These are phyloP conservation scores for Ceratothoa steindachneri DNA, from an alignment of 2,888 invertebrate genomes.

Conservation along the genomic window DNA sequence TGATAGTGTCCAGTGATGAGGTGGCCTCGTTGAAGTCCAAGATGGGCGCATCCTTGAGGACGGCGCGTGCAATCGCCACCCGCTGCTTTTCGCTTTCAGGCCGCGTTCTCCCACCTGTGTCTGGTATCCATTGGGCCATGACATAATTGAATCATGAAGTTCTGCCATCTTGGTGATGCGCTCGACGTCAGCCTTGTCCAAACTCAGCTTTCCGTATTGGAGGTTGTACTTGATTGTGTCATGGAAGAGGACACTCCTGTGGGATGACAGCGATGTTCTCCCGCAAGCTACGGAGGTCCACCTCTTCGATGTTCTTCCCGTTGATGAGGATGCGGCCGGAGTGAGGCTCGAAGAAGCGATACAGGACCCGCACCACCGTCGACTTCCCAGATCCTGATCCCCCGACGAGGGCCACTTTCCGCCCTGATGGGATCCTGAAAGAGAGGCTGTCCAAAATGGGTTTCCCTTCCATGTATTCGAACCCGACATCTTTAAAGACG, in stretches of 20 bases:
- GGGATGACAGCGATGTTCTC: constrained; percentile 87
- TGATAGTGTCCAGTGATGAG: constrained; percentile 92
- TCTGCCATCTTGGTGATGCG: constrained; percentile 88
- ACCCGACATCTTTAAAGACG: constrained; percentile 79
- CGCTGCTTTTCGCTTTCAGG: constrained; percentile 99
- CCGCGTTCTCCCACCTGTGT: constrained; percentile 72
- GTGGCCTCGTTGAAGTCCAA: constrained; percentile 97
- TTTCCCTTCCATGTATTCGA: constrained; percentile 81
- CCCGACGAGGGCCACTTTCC: constrained; percentile 95
- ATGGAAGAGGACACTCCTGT: constrained; percentile 94
- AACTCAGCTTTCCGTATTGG: constrained; percentile 81
- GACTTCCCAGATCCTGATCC: constrained; percentile 98
- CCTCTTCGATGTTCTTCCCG: constrained; percentile 73
- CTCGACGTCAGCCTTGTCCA: constrained; percentile 68
- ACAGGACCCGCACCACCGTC: constrained; percentile 86
- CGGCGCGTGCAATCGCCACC: constrained; percentile 94
- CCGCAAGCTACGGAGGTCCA: constrained; percentile 77
- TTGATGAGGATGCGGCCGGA: constrained; percentile 76
- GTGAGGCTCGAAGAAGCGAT: constrained; percentile 89
- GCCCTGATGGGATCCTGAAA: constrained; percentile 83
- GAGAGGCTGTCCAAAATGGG: constrained; percentile 76
- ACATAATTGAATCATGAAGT: constrained; percentile 77
- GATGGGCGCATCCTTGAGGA: constrained; percentile 88
- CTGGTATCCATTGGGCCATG: constrained; percentile 72
- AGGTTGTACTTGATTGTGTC: constrained; percentile 89